Evolutionary conservation across 1,140 invertebrate species (phyloP).

Genomic region (Tetranychus urticae): DNA sequence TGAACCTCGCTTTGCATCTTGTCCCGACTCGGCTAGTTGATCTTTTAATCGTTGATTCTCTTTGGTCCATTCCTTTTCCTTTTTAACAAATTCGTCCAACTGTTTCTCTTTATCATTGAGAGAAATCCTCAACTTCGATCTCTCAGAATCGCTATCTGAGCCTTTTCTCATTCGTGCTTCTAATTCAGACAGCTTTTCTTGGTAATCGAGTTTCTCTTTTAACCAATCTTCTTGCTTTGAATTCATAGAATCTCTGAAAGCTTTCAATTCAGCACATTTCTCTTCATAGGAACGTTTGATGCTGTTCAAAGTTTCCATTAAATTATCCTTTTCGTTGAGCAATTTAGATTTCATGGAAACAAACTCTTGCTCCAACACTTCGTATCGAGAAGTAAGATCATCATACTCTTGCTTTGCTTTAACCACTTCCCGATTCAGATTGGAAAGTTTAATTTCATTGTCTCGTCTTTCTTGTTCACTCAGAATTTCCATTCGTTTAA

Average conservation of each 20-base stretch:
- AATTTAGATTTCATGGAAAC: slow-evolving; percentile 48
- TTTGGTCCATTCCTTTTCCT: slow-evolving; percentile 40
- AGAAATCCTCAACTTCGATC: slow-evolving; percentile 35
- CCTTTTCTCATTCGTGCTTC: slow-evolving; percentile 18
- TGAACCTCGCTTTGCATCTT: slow-evolving; percentile 1
- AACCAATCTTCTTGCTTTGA: slow-evolving; percentile 40
- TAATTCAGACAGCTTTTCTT: slow-evolving; percentile 30
- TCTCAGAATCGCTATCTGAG: slow-evolving; percentile 30
- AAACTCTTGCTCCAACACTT: slow-evolving; percentile 53
- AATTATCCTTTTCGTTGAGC: slow-evolving; percentile 44
- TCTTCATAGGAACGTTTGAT: slow-evolving; percentile 31
- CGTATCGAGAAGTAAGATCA: slow-evolving; percentile 51
- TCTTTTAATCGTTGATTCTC: slow-evolving; percentile 40
- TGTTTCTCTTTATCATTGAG: slow-evolving; percentile 47
- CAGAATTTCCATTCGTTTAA: slow-evolving; percentile 7
- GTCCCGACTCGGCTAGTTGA: slow-evolving; percentile 49
- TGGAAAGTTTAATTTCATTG: slow-evolving; percentile 4
- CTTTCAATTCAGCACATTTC: slow-evolving; percentile 36
- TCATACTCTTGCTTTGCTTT: slow-evolving; percentile 35
- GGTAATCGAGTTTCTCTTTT: slow-evolving; percentile 40
- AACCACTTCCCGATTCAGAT: slow-evolving; percentile 5
- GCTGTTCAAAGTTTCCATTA: slow-evolving; percentile 20
- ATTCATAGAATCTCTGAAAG: slow-evolving; percentile 34
- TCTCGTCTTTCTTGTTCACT: slow-evolving; percentile 10
- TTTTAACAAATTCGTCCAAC: slow-evolving; percentile 40